phyloP scores from a whole-genome alignment of 2,797 vertebrate species.

The Paguma larvata region DNA sequence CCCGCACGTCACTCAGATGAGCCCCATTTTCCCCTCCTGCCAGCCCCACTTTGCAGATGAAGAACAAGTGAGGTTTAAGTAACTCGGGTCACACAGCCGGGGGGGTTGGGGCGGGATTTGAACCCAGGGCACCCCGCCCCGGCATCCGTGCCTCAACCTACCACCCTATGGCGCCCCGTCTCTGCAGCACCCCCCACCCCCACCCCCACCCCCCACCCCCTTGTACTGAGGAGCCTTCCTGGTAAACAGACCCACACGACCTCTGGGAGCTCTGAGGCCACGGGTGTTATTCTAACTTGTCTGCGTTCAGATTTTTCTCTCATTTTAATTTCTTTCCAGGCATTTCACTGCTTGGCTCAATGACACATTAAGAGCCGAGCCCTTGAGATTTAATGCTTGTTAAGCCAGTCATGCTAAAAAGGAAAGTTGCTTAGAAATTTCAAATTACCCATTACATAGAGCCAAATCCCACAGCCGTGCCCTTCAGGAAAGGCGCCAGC shows the following conservation, averaged over 20 bases:
- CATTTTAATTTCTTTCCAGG: constrained; percentile 58
- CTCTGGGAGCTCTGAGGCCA: not conserved
- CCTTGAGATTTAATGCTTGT: constrained; percentile 71
- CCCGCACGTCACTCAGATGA: rapidly evolving
- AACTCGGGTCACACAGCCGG: not conserved
- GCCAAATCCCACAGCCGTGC: not conserved
- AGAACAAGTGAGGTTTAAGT: not conserved
- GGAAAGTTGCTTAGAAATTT: constrained; percentile 60
- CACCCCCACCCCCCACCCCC: rapidly evolving
- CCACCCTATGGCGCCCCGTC: rapidly evolving
- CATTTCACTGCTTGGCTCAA: constrained; percentile 57
- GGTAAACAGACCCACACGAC: not conserved
- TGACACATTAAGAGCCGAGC: constrained; percentile 58
- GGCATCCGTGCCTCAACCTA: rapidly evolving
- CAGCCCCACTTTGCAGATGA: not conserved
- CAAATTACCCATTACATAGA: constrained; percentile 25
- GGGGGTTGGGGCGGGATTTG: not conserved
- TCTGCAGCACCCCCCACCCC: rapidly evolving
- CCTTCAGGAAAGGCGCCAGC: not conserved
- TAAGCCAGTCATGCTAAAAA: constrained; percentile 61
- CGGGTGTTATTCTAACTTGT: not conserved
- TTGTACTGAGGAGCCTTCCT: not conserved
- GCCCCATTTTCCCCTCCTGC: not conserved
- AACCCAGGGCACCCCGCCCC: not conserved
- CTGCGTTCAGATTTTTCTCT: constrained; percentile 11